These are phyloP conservation scores for Catharus bicknelli DNA, from an alignment of 2,113 vertebrate species.

Conservation along the genomic window DNA sequence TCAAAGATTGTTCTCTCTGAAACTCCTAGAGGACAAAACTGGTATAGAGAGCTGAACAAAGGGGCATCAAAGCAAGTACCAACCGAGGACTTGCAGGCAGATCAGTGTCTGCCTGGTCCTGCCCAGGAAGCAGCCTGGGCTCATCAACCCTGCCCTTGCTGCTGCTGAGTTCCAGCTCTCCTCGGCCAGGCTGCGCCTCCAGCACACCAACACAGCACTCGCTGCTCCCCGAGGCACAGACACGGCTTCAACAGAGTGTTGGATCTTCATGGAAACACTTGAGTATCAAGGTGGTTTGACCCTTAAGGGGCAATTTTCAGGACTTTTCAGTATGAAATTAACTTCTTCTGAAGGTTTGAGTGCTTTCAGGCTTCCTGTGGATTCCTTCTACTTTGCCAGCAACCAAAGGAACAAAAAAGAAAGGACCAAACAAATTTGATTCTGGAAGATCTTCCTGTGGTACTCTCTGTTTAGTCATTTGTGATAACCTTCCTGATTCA, in stretches of 20 bases:
- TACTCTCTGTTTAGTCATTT: background rate
- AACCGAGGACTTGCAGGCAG: background rate
- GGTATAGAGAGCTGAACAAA: background rate
- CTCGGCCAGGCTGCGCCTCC: accelerated
- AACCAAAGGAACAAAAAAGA: background rate
- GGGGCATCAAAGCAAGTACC: accelerated
- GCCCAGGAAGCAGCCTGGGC: background rate
- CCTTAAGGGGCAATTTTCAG: background rate
- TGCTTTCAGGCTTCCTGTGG: background rate
- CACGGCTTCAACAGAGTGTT: background rate
- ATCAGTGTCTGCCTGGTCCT: accelerated
- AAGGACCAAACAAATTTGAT: background rate
- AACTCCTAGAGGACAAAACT: background rate
- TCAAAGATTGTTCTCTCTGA: background rate
- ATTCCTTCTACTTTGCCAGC: background rate
- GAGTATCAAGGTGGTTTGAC: background rate
- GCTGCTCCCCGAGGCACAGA: background rate
- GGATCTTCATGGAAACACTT: background rate
- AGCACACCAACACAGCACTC: accelerated
- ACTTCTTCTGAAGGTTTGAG: background rate
- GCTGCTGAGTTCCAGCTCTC: background rate
- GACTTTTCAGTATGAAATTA: background rate
- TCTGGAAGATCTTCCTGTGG: background rate
- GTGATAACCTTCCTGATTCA: background rate
- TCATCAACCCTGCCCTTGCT: accelerated